Conservation (phyloP, 2,888 invertebrate genomes). For the Drosophila kambysellisi region DNA sequence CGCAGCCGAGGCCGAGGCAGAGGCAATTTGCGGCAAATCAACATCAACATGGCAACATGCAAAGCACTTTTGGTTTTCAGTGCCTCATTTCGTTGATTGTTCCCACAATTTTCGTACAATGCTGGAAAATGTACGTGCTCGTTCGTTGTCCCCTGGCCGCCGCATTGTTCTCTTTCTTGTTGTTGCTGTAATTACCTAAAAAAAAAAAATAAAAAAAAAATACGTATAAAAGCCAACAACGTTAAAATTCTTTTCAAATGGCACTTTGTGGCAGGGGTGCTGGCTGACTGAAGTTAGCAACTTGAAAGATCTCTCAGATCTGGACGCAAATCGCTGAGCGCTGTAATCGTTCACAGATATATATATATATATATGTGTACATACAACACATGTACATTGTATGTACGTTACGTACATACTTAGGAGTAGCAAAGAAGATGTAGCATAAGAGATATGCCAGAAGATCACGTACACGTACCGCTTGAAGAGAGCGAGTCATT, state of each 20-base stretch:
- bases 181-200: constrained; percentile 71
- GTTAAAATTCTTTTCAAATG: constrained; percentile 81
- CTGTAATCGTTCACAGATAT: constrained; percentile 72
- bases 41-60: constrained; percentile 56
- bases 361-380: neutral
- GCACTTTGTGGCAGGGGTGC: constrained; percentile 50
- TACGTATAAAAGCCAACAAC: constrained; percentile 54
- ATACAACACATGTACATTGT: neutral
- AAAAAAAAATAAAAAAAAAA: constrained; percentile 37
- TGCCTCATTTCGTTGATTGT: constrained; percentile 73
- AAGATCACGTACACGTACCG: constrained; percentile 72
- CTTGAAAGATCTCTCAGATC: constrained; percentile 74
- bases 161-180: constrained; percentile 41
- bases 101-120: constrained; percentile 80
- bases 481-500: constrained; percentile 79
- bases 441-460: constrained; percentile 67
- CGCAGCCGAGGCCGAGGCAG: constrained; percentile 24
- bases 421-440: constrained; percentile 58
- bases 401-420: neutral
- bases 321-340: constrained; percentile 53
- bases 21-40: constrained; percentile 76
- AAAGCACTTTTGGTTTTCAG: constrained; percentile 74
- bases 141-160: constrained; percentile 59
- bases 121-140: constrained; percentile 77
- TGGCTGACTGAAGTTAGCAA: constrained; percentile 35